Conservation (phyloP, 2,888 invertebrate genomes). For the Spisula subtruncata region DNA sequence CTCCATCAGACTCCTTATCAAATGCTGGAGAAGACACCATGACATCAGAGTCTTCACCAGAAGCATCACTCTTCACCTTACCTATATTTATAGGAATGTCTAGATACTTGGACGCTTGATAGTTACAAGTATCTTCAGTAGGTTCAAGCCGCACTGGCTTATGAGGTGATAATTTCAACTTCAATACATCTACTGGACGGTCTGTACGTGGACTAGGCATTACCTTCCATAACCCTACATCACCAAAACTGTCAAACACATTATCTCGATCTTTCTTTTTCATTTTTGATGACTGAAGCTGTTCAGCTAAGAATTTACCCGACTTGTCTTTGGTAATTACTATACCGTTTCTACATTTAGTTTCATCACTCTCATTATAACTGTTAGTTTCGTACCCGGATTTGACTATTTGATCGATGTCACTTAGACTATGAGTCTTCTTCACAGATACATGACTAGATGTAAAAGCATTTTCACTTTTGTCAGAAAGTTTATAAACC, state of each 20-base stretch:
- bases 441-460: slow-evolving; percentile 36
- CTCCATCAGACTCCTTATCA: slow-evolving; percentile 65
- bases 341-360: slow-evolving; percentile 63
- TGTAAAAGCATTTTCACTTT: not conserved
- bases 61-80: slow-evolving; percentile 49
- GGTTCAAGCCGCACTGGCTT: slow-evolving; percentile 64
- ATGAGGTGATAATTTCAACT: slow-evolving; percentile 66
- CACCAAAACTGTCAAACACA: slow-evolving; percentile 67
- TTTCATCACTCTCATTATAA: not conserved
- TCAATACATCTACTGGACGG: slow-evolving; percentile 56
- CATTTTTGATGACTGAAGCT: slow-evolving; percentile 42
- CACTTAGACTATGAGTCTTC: slow-evolving; percentile 22
- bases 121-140: slow-evolving; percentile 51
- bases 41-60: slow-evolving; percentile 61
- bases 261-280: slow-evolving; percentile 61
- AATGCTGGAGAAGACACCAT: slow-evolving; percentile 54
- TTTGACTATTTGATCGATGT: slow-evolving; percentile 34
- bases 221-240: slow-evolving; percentile 68
- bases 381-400: not conserved
- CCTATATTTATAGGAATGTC: slow-evolving; percentile 45
- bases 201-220: slow-evolving; percentile 69
- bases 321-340: slow-evolving; percentile 68
- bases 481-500: slow-evolving; percentile 17
- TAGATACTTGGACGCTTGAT: slow-evolving; percentile 54
- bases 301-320: slow-evolving; percentile 63